These are phyloP conservation scores for Lota lota DNA, from an alignment of 2,113 vertebrate species.

Conservation along the genomic window DNA sequence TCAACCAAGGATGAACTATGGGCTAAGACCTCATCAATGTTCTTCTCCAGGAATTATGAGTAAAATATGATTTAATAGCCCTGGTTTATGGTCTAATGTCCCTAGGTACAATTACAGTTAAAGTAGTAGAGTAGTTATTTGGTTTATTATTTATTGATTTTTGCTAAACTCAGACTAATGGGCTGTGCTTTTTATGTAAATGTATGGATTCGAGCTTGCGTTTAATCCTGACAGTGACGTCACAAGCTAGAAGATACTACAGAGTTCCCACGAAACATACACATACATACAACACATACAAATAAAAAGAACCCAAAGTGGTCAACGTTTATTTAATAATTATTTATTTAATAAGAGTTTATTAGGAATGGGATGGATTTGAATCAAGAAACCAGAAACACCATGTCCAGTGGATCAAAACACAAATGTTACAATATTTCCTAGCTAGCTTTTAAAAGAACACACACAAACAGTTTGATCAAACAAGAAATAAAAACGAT, in stretches of 20 bases:
- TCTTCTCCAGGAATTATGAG: too few relatives aligned
- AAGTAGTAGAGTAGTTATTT: too few relatives aligned
- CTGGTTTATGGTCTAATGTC: too few relatives aligned
- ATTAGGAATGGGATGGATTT: neutral
- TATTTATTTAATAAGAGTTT: conserved; percentile 33
- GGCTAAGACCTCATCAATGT: too few relatives aligned
- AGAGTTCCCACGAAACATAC: neutral
- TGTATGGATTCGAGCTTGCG: too few relatives aligned
- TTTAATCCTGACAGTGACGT: too few relatives aligned
- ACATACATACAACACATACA: neutral
- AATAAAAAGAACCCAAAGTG: neutral
- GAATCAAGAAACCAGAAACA: conserved; percentile 19
- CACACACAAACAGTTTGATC: neutral
- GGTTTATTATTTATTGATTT: neutral
- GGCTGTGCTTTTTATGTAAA: too few relatives aligned
- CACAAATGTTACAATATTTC: neutral
- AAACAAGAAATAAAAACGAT: neutral
- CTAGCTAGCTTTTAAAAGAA: neutral
- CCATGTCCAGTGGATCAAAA: neutral
- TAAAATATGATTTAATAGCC: too few relatives aligned
- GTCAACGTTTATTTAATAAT: neutral
- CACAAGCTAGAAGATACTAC: neutral
- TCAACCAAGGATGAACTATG: too few relatives aligned
- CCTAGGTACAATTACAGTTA: too few relatives aligned
- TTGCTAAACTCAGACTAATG: neutral